Percentiles rank a stretch among this genome's conserved stretches.
phyloP scores from a whole-genome alignment of 2,888 invertebrate genomes.

The Oligia strigilis region DNA sequence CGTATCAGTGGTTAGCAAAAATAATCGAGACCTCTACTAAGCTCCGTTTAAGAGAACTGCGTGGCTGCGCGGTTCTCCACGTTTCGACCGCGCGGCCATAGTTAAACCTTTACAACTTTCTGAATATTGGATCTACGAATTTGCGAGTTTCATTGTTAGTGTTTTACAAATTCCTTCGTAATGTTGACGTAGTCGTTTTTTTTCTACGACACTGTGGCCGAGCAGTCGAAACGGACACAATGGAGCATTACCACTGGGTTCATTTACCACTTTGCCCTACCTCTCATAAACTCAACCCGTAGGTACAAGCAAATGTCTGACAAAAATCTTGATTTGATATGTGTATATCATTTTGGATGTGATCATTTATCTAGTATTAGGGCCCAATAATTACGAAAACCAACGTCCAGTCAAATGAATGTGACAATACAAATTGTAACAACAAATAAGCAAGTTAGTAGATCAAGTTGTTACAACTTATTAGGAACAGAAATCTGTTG shows the following conservation, averaged over 20 bases:
- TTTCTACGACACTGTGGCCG: no score
- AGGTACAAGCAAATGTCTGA: neutral
- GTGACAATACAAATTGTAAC: slow-evolving; percentile 26
- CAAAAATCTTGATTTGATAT: neutral
- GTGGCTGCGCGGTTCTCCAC: no score
- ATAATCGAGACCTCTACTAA: no score
- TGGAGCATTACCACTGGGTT: neutral
- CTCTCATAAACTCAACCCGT: neutral
- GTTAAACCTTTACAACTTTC: no score
- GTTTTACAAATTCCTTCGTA: no score
- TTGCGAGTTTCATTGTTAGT: no score
- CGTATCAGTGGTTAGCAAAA: no score
- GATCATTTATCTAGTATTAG: neutral
- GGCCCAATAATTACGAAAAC: neutral
- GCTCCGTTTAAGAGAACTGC: no score
- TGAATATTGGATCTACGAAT: no score
- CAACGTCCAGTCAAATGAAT: slow-evolving; percentile 17
- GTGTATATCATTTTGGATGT: neutral
- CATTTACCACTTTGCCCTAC: neutral
- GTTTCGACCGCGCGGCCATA: no score
- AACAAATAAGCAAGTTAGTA: slow-evolving; percentile 25
- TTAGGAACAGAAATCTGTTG: slow-evolving; percentile 22
- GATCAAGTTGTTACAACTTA: slow-evolving; percentile 34
- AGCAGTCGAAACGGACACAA: no score
- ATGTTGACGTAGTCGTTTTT: no score